Base-by-base conservation (phyloP, 1,140 invertebrate genomes). In the Psix sp. region DNA sequence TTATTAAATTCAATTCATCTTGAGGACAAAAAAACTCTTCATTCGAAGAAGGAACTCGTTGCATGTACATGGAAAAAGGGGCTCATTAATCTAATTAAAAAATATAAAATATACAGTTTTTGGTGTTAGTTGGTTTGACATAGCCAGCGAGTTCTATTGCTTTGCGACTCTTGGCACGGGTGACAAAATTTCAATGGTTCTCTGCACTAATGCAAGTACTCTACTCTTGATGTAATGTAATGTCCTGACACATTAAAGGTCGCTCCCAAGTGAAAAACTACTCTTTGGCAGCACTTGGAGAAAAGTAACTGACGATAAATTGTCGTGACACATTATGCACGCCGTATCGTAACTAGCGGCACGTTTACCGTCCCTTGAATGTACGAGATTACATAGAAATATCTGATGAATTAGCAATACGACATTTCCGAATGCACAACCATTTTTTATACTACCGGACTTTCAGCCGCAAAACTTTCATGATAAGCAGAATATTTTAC, bases 211-310 rank as follows among this genome's bases (percentile, higher is more conserved):
- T 76, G 74, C 67, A 68, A 76, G 67, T 72, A 76, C 74, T 76
- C 51, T 46, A 24, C 67, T 71, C 67, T 72, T 76, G 67, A 76
- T 76, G 74, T 72, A 72, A 76, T 71, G 67, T 76, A 76, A 76
- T 76, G 74, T 72, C 67, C 74, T 76, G 74, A 76, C 74, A 76
- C 74, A 76, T 76, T 72, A 76, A 76, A 76, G 74, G 74, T 76
- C 74, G 67, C 49, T 52, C 6, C 36, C 67, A 45, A 62, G 67
- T 76, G 74, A 76, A 76, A 76, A 76, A 76, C 67, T 72, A 72
- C 67, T 72, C 67, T 62, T 71, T 76, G 66, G 66, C 67, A 71
- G 74, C 67, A 67, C 74, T 76, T 67, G 60, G 42, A 62, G 66
- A 71, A 75, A 71, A 66, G 74, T 71, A 76, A 76, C 74, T 67